Conservation (phyloP, 1,140 invertebrate species). For the Chionoecetes opilio region DNA sequence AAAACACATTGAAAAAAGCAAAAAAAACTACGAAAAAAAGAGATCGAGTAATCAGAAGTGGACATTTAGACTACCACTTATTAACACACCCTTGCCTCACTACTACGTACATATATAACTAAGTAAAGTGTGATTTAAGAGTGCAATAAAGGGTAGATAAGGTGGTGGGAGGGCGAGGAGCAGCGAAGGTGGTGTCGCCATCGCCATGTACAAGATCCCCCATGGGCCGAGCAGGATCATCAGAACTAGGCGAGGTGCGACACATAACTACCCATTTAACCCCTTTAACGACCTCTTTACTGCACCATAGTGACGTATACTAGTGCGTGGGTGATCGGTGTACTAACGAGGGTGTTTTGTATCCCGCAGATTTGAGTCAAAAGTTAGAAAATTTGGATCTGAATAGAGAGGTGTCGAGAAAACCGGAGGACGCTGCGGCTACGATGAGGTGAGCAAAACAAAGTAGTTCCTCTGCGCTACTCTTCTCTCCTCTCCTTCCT, state of each 20-base stretch:
- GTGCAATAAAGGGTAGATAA: background rate
- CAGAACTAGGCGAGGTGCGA: background rate
- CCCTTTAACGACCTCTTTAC: background rate
- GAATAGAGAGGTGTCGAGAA: background rate
- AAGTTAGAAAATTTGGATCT: slow-evolving; percentile 21
- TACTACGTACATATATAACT: background rate
- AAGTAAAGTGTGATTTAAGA: background rate
- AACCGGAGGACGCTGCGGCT: background rate
- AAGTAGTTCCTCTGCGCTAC: background rate
- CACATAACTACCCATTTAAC: background rate
- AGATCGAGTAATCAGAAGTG: background rate
- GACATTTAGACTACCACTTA: background rate
- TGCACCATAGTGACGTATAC: background rate
- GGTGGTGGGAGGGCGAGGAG: background rate
- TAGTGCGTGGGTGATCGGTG: background rate
- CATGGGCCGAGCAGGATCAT: slow-evolving; percentile 3
- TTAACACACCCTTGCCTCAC: background rate
- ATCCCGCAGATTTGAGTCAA: slow-evolving; percentile 16
- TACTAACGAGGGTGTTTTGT: background rate
- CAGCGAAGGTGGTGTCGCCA: too few species aligned
- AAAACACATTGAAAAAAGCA: background rate
- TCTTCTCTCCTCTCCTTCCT: background rate
- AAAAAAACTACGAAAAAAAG: background rate
- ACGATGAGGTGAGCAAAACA: slow-evolving; percentile 1
- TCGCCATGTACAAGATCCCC: slow-evolving; percentile 15